Evolutionary conservation across 2,113 vertebrate species (phyloP), one percentile per base, ranked within the genome.

Genomic region (Podarcis cretensis): DNA sequence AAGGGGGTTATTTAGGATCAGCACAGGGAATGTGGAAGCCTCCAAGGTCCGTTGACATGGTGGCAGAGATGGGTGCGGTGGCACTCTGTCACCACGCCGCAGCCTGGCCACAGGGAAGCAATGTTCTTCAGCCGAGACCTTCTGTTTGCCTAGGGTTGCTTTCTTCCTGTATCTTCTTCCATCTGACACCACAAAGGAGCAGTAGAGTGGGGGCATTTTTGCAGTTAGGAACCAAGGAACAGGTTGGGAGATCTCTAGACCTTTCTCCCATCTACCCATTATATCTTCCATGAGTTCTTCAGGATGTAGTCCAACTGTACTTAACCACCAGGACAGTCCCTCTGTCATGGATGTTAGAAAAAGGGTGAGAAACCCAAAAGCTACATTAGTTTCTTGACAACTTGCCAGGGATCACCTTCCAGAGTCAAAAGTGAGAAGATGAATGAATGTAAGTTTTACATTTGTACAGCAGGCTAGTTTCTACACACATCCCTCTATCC

Each of bases 1-100:
- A 94, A 23, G 23, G 80, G 73, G 85, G 86, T 94, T 93, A 90
- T 94, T 94, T 59, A 43, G 86, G 86, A 92, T 92, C 85, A 87
- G 66, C 92, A 74, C 79, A 85, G 92, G n/a, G 23, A 75, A 87
- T 69, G 89, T 83, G 92, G 92, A 88, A 92, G 73, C 90, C 37
- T 94, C 91, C 92, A 92, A 95, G 90, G 91, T 88, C 86, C 84
- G 69, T 93, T 68, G 85, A 66, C 71, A 40, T 48, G 10, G 76
- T 88, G 79, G 74, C 4, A 0, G 2, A 75, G 66, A 92, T 92
- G 87, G 74, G 77, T 43, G 35, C 87, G 75, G 81, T 84, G 59
- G 80, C 77, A 48, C 43, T 90, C 71, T 84, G 83, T 88, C 81
- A 90, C 90, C 78, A 0, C 0, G 68, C 0, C 0, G 81, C 86